Evolutionary conservation across 2,113 vertebrate genomes (phyloP).

Genomic region (Percina caprodes): DNA sequence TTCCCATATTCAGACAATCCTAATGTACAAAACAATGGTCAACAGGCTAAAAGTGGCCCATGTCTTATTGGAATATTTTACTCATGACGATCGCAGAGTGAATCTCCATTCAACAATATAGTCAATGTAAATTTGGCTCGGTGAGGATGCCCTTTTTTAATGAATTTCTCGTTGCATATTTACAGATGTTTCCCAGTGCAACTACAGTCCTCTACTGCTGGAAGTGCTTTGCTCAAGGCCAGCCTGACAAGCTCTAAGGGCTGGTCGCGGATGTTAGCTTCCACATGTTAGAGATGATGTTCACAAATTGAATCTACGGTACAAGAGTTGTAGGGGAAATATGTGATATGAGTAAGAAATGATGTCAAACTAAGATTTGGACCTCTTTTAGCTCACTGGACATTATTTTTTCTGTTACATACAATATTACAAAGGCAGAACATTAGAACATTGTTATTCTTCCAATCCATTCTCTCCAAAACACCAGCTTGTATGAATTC

Average conservation of each 20-base stretch:
- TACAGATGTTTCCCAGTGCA: constrained; percentile 6
- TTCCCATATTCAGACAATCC: constrained; percentile 67
- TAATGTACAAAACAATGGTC: constrained; percentile 50
- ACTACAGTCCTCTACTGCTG: background rate
- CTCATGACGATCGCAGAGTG: background rate
- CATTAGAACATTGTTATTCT: constrained; percentile 11
- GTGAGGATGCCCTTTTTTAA: background rate
- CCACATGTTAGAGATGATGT: background rate
- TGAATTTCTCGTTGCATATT: background rate
- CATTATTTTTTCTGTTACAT: constrained; percentile 30
- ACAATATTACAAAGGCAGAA: constrained; percentile 45
- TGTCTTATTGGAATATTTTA: background rate
- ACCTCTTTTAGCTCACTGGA: constrained; percentile 48
- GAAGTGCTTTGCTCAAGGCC: background rate
- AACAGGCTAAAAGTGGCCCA: constrained; percentile 41
- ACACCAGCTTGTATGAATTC: background rate
- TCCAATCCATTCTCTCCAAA: constrained; percentile 19
- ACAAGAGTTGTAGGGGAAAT: background rate
- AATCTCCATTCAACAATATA: background rate
- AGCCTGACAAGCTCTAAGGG: background rate
- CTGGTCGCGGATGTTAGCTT: background rate
- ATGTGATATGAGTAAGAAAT: background rate
- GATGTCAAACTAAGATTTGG: constrained; percentile 12
- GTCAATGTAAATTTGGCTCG: background rate
- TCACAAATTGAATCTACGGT: background rate